A percentile compares a stretch with the other conserved stretches of the same genome.
Evolutionary conservation across 2,888 invertebrate genomes (phyloP).

Genomic region (Nectonema munidae): DNA sequence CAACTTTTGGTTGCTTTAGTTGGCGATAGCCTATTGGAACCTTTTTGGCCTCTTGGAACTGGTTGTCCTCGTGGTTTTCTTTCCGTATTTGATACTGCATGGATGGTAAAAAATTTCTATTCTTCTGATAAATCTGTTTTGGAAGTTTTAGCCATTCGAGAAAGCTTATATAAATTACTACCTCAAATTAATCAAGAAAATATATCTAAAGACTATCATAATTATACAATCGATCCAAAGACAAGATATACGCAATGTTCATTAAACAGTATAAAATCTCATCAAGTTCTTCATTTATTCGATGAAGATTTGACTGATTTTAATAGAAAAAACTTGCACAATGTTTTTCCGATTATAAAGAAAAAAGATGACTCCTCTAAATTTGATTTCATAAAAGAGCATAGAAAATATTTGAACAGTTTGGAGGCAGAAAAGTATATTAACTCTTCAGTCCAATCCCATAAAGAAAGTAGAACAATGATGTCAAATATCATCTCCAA

Average conservation of each 20-base stretch:
- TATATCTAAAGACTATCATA: constrained; percentile 39
- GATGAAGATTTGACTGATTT: no score
- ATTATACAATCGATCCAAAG: constrained; percentile 24
- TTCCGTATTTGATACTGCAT: constrained; percentile 71
- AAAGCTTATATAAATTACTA: constrained; percentile 52
- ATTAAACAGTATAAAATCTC: no score
- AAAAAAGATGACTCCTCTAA: no score
- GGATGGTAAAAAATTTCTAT: constrained; percentile 38
- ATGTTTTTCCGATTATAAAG: no score
- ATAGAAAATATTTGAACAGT: no score
- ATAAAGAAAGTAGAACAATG: no score
- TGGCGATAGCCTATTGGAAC: constrained; percentile 61
- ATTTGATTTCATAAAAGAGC: no score
- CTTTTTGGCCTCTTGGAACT: constrained; percentile 92
- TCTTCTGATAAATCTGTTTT: constrained; percentile 14
- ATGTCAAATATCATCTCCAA: no score
- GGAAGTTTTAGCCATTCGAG: constrained; percentile 53
- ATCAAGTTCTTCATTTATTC: no score
- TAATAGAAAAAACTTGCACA: no score
- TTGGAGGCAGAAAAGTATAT: no score
- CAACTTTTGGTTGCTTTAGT: constrained; percentile 55
- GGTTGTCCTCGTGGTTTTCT: constrained; percentile 88
- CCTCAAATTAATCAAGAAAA: constrained; percentile 90
- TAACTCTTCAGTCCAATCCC: no score
- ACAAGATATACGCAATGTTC: constrained; percentile 46